Percentiles rank a stretch among this genome's conserved stretches.
Evolutionary conservation across 1,140 invertebrate species (phyloP).

Genomic region (Drosophila sp.): DNA sequence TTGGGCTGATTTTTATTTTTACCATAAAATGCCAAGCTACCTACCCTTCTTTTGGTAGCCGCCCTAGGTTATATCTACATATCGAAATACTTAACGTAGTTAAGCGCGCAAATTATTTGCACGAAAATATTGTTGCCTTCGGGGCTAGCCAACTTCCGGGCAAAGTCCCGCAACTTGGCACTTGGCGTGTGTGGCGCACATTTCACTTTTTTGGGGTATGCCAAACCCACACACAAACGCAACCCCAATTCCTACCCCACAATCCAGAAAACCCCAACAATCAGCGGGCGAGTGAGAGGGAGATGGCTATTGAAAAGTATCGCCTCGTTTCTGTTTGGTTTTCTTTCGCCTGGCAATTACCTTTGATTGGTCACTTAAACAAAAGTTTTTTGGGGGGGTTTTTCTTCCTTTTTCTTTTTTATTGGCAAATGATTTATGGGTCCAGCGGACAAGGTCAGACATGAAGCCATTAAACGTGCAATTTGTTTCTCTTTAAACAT

Average conservation of each 20-base stretch:
- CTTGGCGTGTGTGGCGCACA: conserved; percentile 77
- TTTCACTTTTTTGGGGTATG: conserved; percentile 48
- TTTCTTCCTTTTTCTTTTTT: conserved; percentile 32
- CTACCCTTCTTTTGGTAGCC: conserved; percentile 17
- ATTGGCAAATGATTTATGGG: conserved; percentile 66
- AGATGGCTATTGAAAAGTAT: conserved; percentile 8
- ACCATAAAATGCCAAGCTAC: conserved; percentile 19
- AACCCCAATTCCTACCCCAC: not conserved
- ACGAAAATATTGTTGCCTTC: conserved; percentile 75
- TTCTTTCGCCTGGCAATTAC: conserved; percentile 55
- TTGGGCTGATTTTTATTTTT: conserved; percentile 1
- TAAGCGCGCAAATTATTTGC: conserved; percentile 79
- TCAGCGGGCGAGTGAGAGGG: conserved; percentile 1
- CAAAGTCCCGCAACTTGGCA: conserved; percentile 56
- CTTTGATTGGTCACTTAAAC: conserved; percentile 77
- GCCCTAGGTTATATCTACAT: conserved; percentile 26
- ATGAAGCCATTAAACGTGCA: conserved; percentile 12
- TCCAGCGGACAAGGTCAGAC: conserved; percentile 51
- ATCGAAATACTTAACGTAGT: conserved; percentile 67
- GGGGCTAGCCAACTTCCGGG: conserved; percentile 62
- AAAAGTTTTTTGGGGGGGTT: conserved; percentile 26
- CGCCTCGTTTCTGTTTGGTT: not conserved
- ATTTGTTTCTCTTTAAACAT: conserved; percentile 12
- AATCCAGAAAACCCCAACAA: conserved; percentile 5
- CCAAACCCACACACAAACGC: not conserved